Evolutionary conservation across 2,888 invertebrate species (phyloP).

Genomic region (Helicoverpa assulta): DNA sequence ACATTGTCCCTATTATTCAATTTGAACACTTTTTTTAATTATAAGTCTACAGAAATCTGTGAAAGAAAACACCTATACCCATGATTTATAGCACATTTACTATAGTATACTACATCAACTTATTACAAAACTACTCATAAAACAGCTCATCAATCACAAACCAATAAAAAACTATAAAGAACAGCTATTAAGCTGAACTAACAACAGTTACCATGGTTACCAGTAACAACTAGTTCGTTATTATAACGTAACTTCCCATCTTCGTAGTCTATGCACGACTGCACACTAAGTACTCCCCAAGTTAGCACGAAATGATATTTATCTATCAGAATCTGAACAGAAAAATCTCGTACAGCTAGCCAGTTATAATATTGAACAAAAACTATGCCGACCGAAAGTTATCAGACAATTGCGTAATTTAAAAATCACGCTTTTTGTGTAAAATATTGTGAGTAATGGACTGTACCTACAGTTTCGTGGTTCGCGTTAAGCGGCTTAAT

Average conservation of each 20-base stretch:
- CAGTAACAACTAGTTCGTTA: constrained; percentile 17
- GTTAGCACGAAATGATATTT: constrained; percentile 16
- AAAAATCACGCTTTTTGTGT: constrained; percentile 42
- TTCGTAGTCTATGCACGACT: constrained; percentile 41
- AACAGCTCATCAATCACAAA: constrained; percentile 27
- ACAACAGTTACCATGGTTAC: constrained; percentile 15
- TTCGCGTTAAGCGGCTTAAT: background rate
- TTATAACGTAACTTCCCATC: constrained; percentile 43
- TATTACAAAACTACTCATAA: constrained; percentile 19
- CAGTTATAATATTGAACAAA: constrained; percentile 33
- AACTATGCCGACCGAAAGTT: constrained; percentile 56
- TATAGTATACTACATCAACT: background rate
- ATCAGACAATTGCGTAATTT: constrained; percentile 55
- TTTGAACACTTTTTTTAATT: too few species aligned
- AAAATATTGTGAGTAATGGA: constrained; percentile 5
- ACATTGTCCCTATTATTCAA: too few species aligned
- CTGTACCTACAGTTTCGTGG: constrained; percentile 11
- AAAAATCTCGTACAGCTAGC: constrained; percentile 38
- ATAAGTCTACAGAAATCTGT: background rate
- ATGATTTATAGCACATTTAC: background rate
- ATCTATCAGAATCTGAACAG: constrained; percentile 44
- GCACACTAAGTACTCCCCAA: constrained; percentile 23
- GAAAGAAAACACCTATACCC: background rate
- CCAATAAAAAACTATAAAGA: constrained; percentile 32
- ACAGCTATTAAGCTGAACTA: constrained; percentile 31